Evolutionary conservation across 2,888 invertebrate genomes (phyloP).

Genomic region (Sarcophaga caerulescens): DNA sequence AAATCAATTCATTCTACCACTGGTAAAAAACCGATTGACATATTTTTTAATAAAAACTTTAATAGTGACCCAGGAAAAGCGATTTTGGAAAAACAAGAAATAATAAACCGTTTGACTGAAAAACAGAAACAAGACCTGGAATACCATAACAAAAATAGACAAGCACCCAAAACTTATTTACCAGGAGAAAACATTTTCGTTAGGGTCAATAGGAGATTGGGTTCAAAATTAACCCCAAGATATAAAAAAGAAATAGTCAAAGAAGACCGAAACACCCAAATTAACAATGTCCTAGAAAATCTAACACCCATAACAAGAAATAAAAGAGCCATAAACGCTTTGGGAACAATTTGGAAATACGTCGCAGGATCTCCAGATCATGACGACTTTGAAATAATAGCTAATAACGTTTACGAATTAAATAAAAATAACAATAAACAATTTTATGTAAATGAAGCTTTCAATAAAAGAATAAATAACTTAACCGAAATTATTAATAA

Average conservation of each 20-base stretch:
- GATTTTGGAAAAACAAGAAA: slow-evolving; percentile 30
- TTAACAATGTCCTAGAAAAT: slow-evolving; percentile 30
- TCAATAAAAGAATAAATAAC: slow-evolving; percentile 43
- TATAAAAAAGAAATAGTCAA: slow-evolving; percentile 39
- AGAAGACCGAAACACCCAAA: slow-evolving; percentile 26
- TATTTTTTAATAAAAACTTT: not conserved
- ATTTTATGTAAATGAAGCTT: slow-evolving; percentile 41
- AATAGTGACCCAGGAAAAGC: slow-evolving; percentile 21
- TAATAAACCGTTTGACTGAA: slow-evolving; percentile 13
- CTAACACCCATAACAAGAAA: slow-evolving; percentile 35
- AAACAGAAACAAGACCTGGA: slow-evolving; percentile 35
- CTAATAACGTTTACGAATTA: slow-evolving; percentile 31
- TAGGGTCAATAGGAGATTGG: slow-evolving; percentile 53
- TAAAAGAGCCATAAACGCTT: slow-evolving; percentile 38
- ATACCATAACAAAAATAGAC: slow-evolving; percentile 22
- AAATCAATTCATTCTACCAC: slow-evolving; percentile 23
- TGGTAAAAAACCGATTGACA: not conserved
- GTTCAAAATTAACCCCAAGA: slow-evolving; percentile 55
- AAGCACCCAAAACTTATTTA: slow-evolving; percentile 18
- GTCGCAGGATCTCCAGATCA: slow-evolving; percentile 28
- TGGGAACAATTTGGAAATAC: slow-evolving; percentile 42
- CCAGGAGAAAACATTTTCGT: slow-evolving; percentile 47
- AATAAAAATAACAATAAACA: slow-evolving; percentile 50
- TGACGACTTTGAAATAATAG: slow-evolving; percentile 33
- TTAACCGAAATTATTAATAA: slow-evolving; percentile 17